A percentile compares a stretch with the other conserved stretches of the same genome.
Evolutionary conservation across 2,888 invertebrate species (phyloP).

Genomic region (Dryobotodes eremita): DNA sequence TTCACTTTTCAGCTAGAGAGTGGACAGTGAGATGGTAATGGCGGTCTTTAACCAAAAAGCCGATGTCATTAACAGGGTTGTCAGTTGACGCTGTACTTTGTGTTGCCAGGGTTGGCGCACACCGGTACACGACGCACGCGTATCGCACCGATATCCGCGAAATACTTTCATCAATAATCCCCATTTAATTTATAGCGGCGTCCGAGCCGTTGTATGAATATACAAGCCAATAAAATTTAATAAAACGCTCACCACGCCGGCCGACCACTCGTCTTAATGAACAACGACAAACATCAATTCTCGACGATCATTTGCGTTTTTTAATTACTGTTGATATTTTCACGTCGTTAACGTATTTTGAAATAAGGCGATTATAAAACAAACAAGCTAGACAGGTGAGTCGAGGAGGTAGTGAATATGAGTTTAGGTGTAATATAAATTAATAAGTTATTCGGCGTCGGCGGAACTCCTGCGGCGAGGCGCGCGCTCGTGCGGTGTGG

Average conservation of each 20-base stretch:
- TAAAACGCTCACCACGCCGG: conserved; percentile 82
- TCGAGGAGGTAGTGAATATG: conserved; percentile 83
- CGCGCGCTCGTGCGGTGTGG: conserved; percentile 65
- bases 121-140: conserved; percentile 29
- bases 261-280: conserved; percentile 78
- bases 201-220: conserved; percentile 71
- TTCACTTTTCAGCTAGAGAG: conserved; percentile 70
- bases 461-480: conserved; percentile 81
- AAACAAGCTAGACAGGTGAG: conserved; percentile 89
- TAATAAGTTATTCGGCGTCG: conserved; percentile 86
- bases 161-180: conserved; percentile 76
- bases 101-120: conserved; percentile 51
- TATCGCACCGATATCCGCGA: conserved; percentile 67
- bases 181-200: conserved; percentile 74
- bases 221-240: conserved; percentile 82
- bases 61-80: conserved; percentile 75
- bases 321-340: conserved; percentile 89
- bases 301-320: conserved; percentile 84
- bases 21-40: conserved; percentile 65
- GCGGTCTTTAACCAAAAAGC: conserved; percentile 75
- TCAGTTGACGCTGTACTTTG: conserved; percentile 65
- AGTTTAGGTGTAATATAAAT: conserved; percentile 88
- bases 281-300: conserved; percentile 84
- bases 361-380: conserved; percentile 85
- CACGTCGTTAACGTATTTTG: conserved; percentile 87